Conservation (phyloP, 1,140 invertebrate species). For the Pristionchus pacificus region DNA sequence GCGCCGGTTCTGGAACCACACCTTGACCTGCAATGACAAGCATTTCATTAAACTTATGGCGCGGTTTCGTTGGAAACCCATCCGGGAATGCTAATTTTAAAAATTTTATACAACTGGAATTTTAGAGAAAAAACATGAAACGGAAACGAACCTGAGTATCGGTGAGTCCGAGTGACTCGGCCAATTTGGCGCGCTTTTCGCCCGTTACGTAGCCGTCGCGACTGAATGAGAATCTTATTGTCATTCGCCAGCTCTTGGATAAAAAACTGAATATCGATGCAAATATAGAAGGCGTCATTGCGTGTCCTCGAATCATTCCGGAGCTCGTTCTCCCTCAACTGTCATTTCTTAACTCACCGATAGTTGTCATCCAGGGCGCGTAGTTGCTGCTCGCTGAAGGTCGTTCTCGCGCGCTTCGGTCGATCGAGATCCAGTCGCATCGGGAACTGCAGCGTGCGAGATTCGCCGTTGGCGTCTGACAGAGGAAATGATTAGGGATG, state of each 20-base stretch:
- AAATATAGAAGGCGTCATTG: not conserved
- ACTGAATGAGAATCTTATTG: not conserved
- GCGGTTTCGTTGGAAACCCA: no score
- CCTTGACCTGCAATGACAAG: not conserved
- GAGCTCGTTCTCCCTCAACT: not conserved
- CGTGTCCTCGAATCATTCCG: not conserved
- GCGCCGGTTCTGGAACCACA: not conserved
- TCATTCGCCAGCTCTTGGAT: no score
- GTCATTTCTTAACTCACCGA: not conserved
- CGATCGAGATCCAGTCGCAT: not conserved
- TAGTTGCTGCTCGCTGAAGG: not conserved
- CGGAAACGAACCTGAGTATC: not conserved
- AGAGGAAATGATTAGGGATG: no score
- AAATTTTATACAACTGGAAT: no score
- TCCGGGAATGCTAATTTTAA: no score
- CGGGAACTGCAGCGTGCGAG: not conserved
- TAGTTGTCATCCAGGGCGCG: not conserved
- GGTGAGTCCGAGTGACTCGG: not conserved
- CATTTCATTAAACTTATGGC: no score
- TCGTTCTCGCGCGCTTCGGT: not conserved
- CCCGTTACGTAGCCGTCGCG: not conserved
- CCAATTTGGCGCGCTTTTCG: not conserved
- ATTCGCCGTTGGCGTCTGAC: not conserved
- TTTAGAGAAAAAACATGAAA: no score
- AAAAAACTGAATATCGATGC: no score